Conservation (phyloP, 2,888 invertebrate species). For the Lagria hirta region DNA sequence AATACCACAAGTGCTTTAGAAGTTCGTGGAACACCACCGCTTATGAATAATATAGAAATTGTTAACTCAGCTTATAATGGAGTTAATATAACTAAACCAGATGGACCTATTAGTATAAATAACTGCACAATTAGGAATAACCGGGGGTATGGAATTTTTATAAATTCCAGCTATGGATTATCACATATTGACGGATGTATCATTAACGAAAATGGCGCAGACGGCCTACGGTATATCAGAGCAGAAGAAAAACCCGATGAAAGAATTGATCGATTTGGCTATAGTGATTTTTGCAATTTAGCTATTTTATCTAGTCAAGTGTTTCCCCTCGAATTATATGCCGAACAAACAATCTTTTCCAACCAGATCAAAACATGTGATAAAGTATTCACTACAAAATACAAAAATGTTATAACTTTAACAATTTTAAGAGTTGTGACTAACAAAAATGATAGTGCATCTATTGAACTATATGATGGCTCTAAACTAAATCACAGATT, state of each 20-base stretch:
- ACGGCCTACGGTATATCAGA: conserved; percentile 85
- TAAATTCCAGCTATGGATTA: conserved; percentile 85
- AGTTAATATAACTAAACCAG: conserved; percentile 83
- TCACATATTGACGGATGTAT: conserved; percentile 76
- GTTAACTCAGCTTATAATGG: conserved; percentile 90
- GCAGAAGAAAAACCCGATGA: conserved; percentile 78
- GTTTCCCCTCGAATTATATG: conserved; percentile 80
- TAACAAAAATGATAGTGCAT: conserved; percentile 72
- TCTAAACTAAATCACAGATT: conserved; percentile 69
- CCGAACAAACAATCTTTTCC: conserved; percentile 76
- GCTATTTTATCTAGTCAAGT: conserved; percentile 78
- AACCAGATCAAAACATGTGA: conserved; percentile 71
- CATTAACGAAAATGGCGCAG: conserved; percentile 83
- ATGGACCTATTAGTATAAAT: conserved; percentile 76
- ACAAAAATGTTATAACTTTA: conserved; percentile 80
- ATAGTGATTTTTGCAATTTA: conserved; percentile 82
- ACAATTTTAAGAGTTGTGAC: conserved; percentile 82
- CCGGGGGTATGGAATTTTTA: conserved; percentile 83
- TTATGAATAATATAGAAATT: conserved; percentile 80
- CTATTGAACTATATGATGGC: conserved; percentile 79
- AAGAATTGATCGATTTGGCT: conserved; percentile 71
- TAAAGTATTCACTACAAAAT: conserved; percentile 76
- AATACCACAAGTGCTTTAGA: conserved; percentile 83
- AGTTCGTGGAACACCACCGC: conserved; percentile 86
- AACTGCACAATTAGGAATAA: conserved; percentile 84